A percentile compares a stretch with the other conserved stretches of the same genome.
phyloP scores from a whole-genome alignment of 2,797 vertebrate species.

The Hafferia zeledoni region DNA sequence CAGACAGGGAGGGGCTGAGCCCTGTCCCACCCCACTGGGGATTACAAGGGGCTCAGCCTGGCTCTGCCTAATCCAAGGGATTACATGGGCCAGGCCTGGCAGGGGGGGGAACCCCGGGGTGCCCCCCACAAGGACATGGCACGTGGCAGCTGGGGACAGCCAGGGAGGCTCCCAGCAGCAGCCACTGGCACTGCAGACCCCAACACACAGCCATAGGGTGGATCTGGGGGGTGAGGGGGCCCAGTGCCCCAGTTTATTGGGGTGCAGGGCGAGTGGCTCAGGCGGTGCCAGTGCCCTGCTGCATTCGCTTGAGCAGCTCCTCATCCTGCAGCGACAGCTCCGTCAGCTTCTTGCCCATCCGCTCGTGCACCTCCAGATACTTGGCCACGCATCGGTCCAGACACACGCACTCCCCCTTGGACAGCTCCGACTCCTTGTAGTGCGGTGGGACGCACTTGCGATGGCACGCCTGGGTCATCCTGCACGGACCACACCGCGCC shows the following conservation, averaged over 20 bases:
- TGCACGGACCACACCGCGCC: background rate
- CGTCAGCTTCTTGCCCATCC: slow-evolving; percentile 92
- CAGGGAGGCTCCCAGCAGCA: background rate
- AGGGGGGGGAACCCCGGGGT: background rate
- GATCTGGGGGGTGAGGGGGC: background rate
- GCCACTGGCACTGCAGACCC: fast-evolving
- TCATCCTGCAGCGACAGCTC: slow-evolving; percentile 95
- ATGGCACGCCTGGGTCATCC: slow-evolving; percentile 95
- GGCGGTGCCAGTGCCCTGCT: slow-evolving; percentile 65
- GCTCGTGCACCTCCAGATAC: slow-evolving; percentile 95
- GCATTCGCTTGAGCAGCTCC: slow-evolving; percentile 89
- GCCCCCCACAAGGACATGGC: background rate
- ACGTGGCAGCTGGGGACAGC: background rate
- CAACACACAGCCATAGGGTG: background rate
- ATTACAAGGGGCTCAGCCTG: slow-evolving; percentile 4
- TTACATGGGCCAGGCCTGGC: background rate
- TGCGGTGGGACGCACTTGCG: slow-evolving; percentile 94
- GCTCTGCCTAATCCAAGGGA: slow-evolving; percentile 8
- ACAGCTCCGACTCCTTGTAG: slow-evolving; percentile 92
- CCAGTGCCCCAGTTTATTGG: slow-evolving; percentile 33
- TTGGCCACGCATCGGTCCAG: slow-evolving; percentile 97
- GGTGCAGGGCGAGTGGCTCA: background rate
- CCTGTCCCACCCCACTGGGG: background rate
- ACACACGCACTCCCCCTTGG: slow-evolving; percentile 94
- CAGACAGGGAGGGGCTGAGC: background rate